These are phyloP conservation scores for Strigamia maritima DNA, from an alignment of 2,888 invertebrate genomes.

Conservation along the genomic window DNA sequence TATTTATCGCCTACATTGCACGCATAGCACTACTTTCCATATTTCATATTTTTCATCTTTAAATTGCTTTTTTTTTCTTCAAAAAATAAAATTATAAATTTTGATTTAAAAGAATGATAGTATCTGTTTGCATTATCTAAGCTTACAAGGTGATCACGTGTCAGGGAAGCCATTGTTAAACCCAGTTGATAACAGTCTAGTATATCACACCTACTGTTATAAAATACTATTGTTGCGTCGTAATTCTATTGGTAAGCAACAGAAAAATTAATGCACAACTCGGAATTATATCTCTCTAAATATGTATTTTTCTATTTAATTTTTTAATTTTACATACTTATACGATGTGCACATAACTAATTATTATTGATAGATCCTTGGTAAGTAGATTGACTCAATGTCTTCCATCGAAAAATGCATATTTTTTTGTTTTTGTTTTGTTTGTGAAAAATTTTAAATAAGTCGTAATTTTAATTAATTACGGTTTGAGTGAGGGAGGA, in stretches of 20 bases:
- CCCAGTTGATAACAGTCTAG: not conserved
- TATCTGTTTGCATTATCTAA: not conserved
- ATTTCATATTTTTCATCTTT: not conserved
- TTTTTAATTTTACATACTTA: not conserved
- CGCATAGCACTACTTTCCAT: too few species aligned
- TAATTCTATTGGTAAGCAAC: not conserved
- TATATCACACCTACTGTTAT: constrained; percentile 17
- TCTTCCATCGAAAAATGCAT: not conserved
- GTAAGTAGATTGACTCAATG: not conserved
- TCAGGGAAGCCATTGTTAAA: constrained; percentile 13
- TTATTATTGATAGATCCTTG: not conserved
- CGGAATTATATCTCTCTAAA: not conserved
- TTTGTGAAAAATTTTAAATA: not conserved
- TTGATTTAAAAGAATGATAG: not conserved
- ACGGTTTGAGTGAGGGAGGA: not conserved
- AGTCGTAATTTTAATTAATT: not conserved
- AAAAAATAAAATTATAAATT: not conserved
- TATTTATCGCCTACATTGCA: not conserved
- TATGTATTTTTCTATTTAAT: not conserved
- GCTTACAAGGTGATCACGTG: constrained; percentile 2
- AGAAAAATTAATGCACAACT: not conserved
- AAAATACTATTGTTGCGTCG: not conserved
- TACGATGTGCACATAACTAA: not conserved
- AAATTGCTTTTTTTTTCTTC: not conserved
- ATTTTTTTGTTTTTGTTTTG: not conserved